phyloP scores from a whole-genome alignment of 2,797 vertebrate species.

The Sebastes diaconus region DNA sequence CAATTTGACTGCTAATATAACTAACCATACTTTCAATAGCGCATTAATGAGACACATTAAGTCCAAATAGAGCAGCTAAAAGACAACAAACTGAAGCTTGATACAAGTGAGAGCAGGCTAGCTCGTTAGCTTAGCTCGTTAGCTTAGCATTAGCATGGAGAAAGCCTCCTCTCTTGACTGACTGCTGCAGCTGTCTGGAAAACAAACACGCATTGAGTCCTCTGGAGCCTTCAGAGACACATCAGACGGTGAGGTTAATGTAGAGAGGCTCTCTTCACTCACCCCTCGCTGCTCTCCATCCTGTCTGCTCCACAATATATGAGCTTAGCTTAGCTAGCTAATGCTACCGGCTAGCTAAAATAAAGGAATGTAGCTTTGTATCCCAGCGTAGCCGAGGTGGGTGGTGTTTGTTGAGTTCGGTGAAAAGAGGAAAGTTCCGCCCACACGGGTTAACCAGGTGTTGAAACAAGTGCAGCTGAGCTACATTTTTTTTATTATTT shows the following conservation, averaged over 20 bases:
- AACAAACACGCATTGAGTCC: not conserved
- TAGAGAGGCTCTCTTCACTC: slow-evolving; percentile 7
- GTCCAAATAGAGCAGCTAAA: not conserved
- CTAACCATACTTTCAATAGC: accelerated
- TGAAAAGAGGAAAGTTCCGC: not conserved
- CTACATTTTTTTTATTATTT: too few relatives aligned
- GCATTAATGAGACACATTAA: not conserved
- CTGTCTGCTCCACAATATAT: not conserved
- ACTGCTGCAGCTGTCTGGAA: not conserved
- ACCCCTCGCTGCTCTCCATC: slow-evolving; percentile 73
- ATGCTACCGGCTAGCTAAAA: slow-evolving; percentile 46
- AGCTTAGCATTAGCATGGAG: slow-evolving; percentile 55
- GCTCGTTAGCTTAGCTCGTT: slow-evolving; percentile 59
- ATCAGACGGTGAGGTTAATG: accelerated
- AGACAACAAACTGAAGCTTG: not conserved
- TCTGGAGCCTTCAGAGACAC: not conserved
- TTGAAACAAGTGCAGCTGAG: accelerated
- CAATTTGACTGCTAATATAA: not conserved
- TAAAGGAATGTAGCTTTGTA: not conserved
- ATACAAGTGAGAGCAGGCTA: slow-evolving; percentile 17
- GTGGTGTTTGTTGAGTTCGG: slow-evolving; percentile 13
- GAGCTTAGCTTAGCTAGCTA: slow-evolving; percentile 30
- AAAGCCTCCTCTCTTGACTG: not conserved
- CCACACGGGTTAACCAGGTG: not conserved
- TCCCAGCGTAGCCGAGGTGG: not conserved